Percentiles rank a stretch among this genome's conserved stretches.
Evolutionary conservation across 2,888 invertebrate genomes (phyloP).

Genomic region (Aradus depressus): DNA sequence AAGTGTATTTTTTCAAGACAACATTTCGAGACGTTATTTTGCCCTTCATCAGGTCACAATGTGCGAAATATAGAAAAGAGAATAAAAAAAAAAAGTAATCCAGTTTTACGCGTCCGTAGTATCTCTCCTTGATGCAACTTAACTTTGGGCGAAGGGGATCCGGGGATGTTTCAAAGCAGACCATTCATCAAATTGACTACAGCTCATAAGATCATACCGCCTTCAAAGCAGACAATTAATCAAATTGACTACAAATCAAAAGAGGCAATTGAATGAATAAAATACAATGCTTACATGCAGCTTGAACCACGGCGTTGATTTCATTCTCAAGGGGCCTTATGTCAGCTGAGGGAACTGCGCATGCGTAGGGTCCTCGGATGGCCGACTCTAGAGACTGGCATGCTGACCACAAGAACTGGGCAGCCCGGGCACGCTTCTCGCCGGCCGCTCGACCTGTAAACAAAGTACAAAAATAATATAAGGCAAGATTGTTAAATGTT

Average conservation of each 20-base stretch:
- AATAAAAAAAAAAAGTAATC: no score
- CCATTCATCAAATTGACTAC: no score
- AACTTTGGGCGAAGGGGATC: no score
- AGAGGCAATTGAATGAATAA: background rate
- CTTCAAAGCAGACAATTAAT: background rate
- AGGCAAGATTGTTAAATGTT: slow-evolving; percentile 3
- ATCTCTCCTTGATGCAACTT: no score
- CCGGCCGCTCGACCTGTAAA: slow-evolving; percentile 54
- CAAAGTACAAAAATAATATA: no score
- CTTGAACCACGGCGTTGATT: slow-evolving; percentile 59
- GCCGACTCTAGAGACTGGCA: slow-evolving; percentile 54
- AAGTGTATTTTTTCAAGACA: no score
- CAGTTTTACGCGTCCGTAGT: no score
- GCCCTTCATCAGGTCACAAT: no score
- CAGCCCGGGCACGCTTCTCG: slow-evolving; percentile 61
- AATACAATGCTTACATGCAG: slow-evolving; percentile 55
- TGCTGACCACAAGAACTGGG: slow-evolving; percentile 88
- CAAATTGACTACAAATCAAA: background rate
- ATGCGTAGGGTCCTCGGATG: slow-evolving; percentile 11
- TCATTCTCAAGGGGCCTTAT: slow-evolving; percentile 54
- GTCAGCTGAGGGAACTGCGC: background rate
- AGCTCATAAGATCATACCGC: no score
- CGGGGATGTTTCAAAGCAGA: no score
- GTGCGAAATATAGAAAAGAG: no score
- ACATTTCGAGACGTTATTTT: no score